These are phyloP conservation scores for Propithecus deckenii DNA, from an alignment of 2,797 vertebrate genomes.

Conservation along the genomic window DNA sequence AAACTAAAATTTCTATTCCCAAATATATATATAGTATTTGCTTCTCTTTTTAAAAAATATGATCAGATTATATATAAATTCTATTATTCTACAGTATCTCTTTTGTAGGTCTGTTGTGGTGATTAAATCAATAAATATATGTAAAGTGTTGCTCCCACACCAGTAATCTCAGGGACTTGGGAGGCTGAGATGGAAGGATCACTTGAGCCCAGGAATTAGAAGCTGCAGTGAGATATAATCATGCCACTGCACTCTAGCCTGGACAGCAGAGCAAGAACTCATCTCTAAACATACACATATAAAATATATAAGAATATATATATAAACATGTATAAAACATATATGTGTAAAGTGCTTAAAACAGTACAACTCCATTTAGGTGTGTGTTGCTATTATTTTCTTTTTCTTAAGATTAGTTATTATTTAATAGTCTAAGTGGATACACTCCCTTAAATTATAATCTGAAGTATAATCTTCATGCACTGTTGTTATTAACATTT, in stretches of 20 bases:
- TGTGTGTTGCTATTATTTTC: background rate
- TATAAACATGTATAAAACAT: background rate
- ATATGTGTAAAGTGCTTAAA: background rate
- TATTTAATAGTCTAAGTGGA: background rate
- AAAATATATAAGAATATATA: background rate
- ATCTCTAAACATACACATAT: background rate
- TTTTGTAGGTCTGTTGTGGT: background rate
- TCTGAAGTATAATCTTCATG: background rate
- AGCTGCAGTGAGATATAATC: background rate
- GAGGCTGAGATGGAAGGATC: background rate
- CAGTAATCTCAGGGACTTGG: background rate
- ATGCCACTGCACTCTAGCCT: background rate
- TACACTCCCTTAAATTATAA: background rate
- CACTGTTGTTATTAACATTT: constrained; percentile 11
- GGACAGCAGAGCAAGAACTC: background rate
- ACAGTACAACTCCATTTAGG: background rate
- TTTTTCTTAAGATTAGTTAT: background rate
- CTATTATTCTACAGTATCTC: background rate
- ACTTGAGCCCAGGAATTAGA: background rate
- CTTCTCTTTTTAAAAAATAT: background rate
- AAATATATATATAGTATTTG: background rate
- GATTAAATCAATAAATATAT: background rate
- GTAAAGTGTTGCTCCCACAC: background rate
- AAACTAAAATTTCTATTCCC: background rate
- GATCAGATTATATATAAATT: constrained; percentile 14